Evolutionary conservation across 2,797 vertebrate genomes (phyloP).

Genomic region (Lithobates pipiens): DNA sequence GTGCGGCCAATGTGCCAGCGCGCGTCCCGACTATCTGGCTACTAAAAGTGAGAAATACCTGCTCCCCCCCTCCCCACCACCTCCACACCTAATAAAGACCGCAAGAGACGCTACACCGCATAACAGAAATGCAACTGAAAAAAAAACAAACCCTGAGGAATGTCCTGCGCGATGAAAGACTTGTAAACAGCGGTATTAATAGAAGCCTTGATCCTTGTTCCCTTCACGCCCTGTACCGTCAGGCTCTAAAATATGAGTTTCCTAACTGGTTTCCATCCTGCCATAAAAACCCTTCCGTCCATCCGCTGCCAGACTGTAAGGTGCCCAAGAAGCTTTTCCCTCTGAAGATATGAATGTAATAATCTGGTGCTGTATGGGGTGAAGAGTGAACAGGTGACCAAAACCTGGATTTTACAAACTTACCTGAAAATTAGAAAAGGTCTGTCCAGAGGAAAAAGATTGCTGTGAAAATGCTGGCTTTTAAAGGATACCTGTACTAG

Average conservation of each 20-base stretch:
- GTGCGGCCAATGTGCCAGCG: slow-evolving; percentile 30
- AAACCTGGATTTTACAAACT: too few species aligned
- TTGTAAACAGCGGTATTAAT: slow-evolving; percentile 68
- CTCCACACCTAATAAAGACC: slow-evolving; percentile 51
- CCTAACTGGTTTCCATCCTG: neutral
- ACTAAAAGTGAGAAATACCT: slow-evolving; percentile 51
- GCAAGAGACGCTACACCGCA: slow-evolving; percentile 33
- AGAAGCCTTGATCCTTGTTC: slow-evolving; percentile 32
- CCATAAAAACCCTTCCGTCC: neutral
- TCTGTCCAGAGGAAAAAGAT: too few species aligned
- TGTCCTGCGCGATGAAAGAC: slow-evolving; percentile 61
- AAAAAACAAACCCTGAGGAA: slow-evolving; percentile 61
- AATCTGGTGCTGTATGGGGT: too few species aligned
- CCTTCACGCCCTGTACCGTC: slow-evolving; percentile 33
- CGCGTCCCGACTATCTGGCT: slow-evolving; percentile 39
- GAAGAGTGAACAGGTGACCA: too few species aligned
- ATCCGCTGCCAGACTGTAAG: neutral
- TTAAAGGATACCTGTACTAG: too few species aligned
- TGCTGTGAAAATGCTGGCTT: too few species aligned
- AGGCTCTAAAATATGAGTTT: neutral
- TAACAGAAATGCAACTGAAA: slow-evolving; percentile 28
- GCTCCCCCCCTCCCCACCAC: slow-evolving; percentile 8
- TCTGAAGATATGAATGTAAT: neutral
- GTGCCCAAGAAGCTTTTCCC: neutral
- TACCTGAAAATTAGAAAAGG: too few species aligned